Conservation (phyloP, 2,888 invertebrate species). For the Diaperis boleti region DNA sequence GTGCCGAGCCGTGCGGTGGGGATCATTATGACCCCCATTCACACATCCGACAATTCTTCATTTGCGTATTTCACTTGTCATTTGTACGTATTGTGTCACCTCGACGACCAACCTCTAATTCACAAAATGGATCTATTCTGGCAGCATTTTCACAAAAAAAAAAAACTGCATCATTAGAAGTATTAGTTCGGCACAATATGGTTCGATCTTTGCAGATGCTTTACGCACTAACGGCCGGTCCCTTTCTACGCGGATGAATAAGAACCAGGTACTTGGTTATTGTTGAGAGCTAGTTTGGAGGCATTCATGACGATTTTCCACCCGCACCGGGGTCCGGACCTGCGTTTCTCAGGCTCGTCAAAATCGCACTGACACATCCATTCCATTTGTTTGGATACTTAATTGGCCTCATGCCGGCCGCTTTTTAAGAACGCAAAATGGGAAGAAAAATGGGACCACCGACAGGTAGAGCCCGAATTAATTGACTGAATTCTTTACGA, state of each 20-base stretch:
- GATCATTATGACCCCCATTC: slow-evolving; percentile 67
- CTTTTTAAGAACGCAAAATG: background rate
- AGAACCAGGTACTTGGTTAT: slow-evolving; percentile 40
- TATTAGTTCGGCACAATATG: slow-evolving; percentile 36
- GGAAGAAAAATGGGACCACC: slow-evolving; percentile 15
- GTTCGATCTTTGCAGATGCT: slow-evolving; percentile 21
- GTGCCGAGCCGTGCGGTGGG: slow-evolving; percentile 59
- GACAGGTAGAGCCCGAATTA: slow-evolving; percentile 14
- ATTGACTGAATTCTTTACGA: background rate
- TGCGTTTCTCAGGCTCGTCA: slow-evolving; percentile 42
- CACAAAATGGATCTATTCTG: slow-evolving; percentile 34
- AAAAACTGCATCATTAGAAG: slow-evolving; percentile 41
- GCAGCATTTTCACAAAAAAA: slow-evolving; percentile 31
- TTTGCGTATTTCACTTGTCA: slow-evolving; percentile 71
- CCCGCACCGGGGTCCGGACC: slow-evolving; percentile 28
- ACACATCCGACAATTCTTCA: slow-evolving; percentile 69
- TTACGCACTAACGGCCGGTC: slow-evolving; percentile 34
- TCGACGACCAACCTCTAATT: slow-evolving; percentile 47
- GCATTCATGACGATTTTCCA: slow-evolving; percentile 41
- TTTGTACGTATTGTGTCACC: slow-evolving; percentile 67
- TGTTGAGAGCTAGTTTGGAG: slow-evolving; percentile 40
- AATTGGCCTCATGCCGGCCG: slow-evolving; percentile 42
- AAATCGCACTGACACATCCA: slow-evolving; percentile 39
- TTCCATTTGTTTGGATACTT: slow-evolving; percentile 37
- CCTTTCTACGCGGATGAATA: slow-evolving; percentile 20